Base-by-base conservation (phyloP, 1,140 invertebrate species). In the Drosophila truncata region DNA sequence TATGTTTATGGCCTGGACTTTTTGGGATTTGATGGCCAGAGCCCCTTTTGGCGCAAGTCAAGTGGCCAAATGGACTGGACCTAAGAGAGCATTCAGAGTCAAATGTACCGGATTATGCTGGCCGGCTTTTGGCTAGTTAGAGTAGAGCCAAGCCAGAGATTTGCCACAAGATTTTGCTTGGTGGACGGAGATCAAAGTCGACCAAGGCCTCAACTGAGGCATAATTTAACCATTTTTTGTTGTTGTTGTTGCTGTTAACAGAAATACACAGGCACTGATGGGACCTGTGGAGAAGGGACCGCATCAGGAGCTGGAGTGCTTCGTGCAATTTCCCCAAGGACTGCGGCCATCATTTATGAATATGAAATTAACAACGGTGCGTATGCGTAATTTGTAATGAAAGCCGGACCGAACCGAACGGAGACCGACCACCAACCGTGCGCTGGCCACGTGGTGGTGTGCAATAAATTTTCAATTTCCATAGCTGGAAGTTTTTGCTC, bases 391-490 rank as follows among this genome's bases (percentile, higher is more conserved):
- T 87, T 79, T 49, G 54, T 29, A 75, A 73, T 73, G 59, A 79
- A 78, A 63, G 59, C 60, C 47, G 49, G 20, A 13, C 27, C 9
- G 8, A 64, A 29, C 57, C 42, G 25, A 35, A 50, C 59, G n/a
- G 10, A n/a, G 37, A 5, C 41, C 20, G 29, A 42, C 47, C 25
- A 31, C 23, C 71, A 6, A n/a, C 39, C 14, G 23, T 7, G 42
- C 25, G 9, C 31, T 23, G 61, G 57, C 41, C 44, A 61, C 47
- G 37, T 52, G 37, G 37, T 60, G 20, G 55, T 81, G 47, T 71
- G 82, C 75, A 86, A 86, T 86, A 86, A 79, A 87, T 86, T 86
- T 87, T 75, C 83, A 86, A 86, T 86, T 82, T 87, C 63, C 83
- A 71, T 73, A 65, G 50, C 49, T 76, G 57, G 23, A 54, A 63